A percentile compares a stretch with the other conserved stretches of the same genome.
Evolutionary conservation across 2,113 vertebrate species (phyloP).

Genomic region (Pterophyllum scalare): DNA sequence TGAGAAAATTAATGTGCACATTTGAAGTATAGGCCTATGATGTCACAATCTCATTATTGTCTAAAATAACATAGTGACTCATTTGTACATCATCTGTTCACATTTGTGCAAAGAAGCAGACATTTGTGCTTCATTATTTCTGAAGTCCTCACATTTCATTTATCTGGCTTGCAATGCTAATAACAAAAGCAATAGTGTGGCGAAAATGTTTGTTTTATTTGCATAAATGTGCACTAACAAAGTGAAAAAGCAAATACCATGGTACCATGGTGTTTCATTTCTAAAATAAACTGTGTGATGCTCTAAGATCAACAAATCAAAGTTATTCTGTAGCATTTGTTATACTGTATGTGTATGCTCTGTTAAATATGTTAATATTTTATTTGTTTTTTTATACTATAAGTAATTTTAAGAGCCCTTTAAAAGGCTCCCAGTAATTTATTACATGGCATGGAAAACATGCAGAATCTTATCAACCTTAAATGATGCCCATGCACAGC

Average conservation of each 20-base stretch:
- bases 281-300: not conserved
- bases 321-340: not conserved
- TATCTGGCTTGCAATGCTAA: not conserved
- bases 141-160: not conserved
- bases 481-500: no score
- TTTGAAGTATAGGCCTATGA: not conserved
- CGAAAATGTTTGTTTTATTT: not conserved
- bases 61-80: not conserved
- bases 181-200: not conserved
- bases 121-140: constrained; percentile 1
- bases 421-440: not conserved
- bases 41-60: not conserved
- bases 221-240: not conserved
- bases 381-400: not conserved
- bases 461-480: not conserved
- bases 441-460: not conserved
- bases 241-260: not conserved
- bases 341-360: not conserved
- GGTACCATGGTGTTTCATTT: not conserved
- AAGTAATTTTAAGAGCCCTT: not conserved
- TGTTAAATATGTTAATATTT: not conserved
- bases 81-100: not conserved
- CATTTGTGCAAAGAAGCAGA: not conserved
- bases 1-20: not conserved
- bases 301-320: not conserved